Evolutionary conservation across 2,888 invertebrate species (phyloP).

Genomic region (Tupiocoris notatus): DNA sequence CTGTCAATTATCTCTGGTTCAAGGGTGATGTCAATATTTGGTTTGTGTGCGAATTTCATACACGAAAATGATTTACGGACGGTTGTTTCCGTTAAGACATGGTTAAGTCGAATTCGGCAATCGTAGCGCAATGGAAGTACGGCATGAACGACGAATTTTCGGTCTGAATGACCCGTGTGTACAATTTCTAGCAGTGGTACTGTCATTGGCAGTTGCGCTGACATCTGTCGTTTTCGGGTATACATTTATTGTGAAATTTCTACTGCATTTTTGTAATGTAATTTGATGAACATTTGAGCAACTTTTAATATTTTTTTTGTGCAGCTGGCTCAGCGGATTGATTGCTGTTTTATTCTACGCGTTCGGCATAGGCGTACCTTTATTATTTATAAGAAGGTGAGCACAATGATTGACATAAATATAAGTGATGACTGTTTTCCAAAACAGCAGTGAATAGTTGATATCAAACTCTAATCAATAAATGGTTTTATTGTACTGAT

Average conservation of each 20-base stretch:
- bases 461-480: too few relatives aligned
- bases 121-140: slow-evolving; percentile 24
- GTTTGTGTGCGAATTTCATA: not conserved
- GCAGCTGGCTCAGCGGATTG: slow-evolving; percentile 54
- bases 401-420: not conserved
- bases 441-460: too few relatives aligned
- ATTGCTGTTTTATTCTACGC: slow-evolving; percentile 54
- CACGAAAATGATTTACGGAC: not conserved
- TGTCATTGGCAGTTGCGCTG: slow-evolving; percentile 30
- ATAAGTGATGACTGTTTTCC: too few relatives aligned
- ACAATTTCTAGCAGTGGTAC: slow-evolving; percentile 21
- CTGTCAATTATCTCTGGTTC: too few relatives aligned
- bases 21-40: slow-evolving; percentile 28
- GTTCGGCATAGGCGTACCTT: slow-evolving; percentile 55
- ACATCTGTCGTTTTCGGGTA: slow-evolving; percentile 44
- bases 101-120: not conserved
- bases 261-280: not conserved
- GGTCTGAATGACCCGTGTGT: slow-evolving; percentile 33
- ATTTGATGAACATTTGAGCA: not conserved
- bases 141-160: not conserved
- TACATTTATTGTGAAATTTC: not conserved
- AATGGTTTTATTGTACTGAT: too few relatives aligned
- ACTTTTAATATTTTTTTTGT: not conserved
- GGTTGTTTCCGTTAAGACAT: too few relatives aligned
- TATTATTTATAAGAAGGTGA: slow-evolving; percentile 51